phyloP scores from a whole-genome alignment of 2,797 vertebrate species.

The Sciurus vulgaris region DNA sequence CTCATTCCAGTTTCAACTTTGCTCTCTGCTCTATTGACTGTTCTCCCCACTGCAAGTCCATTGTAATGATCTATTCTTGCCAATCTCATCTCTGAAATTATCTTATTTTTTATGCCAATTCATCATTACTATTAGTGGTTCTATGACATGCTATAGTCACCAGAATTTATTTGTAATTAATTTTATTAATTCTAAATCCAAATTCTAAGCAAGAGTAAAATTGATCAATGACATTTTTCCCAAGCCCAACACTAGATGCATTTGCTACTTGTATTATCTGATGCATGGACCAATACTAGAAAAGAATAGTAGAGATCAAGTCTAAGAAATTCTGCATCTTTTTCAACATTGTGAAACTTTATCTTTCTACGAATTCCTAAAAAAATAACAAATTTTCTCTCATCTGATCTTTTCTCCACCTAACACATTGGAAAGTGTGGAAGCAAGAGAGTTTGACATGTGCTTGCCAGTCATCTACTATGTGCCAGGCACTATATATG shows the following conservation, averaged over 20 bases:
- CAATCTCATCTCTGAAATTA: slow-evolving; percentile 6
- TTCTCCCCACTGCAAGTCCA: not conserved
- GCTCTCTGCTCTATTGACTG: not conserved
- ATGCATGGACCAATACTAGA: not conserved
- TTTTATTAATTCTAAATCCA: slow-evolving; percentile 50
- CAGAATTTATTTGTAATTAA: not conserved
- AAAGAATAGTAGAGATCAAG: not conserved
- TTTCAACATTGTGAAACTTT: not conserved
- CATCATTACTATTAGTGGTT: not conserved
- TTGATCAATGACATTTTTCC: not conserved
- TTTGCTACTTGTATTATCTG: not conserved
- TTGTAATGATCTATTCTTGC: not conserved
- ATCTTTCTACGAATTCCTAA: not conserved
- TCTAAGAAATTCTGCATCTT: slow-evolving; percentile 15
- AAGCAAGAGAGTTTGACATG: not conserved
- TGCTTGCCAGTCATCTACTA: not conserved
- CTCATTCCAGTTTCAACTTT: slow-evolving; percentile 9
- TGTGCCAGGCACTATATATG: not conserved
- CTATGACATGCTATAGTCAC: not conserved
- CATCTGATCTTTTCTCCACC: not conserved
- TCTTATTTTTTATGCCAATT: slow-evolving; percentile 38
- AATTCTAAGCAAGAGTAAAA: slow-evolving; percentile 25
- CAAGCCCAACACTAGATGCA: not conserved
- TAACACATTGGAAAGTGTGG: not conserved
- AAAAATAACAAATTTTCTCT: not conserved